Evolutionary conservation across 2,113 vertebrate species (phyloP).

Genomic region (Cariama cristata): DNA sequence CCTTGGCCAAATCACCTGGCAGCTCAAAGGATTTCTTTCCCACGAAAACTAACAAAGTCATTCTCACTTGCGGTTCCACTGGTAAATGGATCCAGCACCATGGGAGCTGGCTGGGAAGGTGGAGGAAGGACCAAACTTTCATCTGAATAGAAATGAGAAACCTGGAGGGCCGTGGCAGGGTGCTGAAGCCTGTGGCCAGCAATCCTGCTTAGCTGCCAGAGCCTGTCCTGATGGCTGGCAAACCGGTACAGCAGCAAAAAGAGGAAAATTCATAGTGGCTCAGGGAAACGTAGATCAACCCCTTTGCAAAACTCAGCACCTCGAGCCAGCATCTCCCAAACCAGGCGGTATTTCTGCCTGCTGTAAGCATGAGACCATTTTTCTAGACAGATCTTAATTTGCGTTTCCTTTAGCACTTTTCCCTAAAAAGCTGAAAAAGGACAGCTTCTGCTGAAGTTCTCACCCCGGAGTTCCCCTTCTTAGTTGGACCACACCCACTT

Average conservation of each 20-base stretch:
- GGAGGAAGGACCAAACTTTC: not conserved
- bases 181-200: not conserved
- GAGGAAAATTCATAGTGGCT: not conserved
- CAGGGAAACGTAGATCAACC: fast-evolving
- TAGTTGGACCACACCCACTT: not conserved
- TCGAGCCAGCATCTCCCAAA: not conserved
- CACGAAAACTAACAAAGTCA: not conserved
- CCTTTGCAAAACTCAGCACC: not conserved
- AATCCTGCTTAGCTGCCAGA: not conserved
- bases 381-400: not conserved
- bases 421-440: not conserved
- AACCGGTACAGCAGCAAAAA: not conserved
- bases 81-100: not conserved
- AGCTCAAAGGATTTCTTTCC: not conserved
- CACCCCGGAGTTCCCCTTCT: not conserved
- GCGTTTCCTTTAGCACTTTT: not conserved
- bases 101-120: not conserved
- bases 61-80: not conserved
- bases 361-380: not conserved
- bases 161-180: not conserved
- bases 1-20: not conserved
- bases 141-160: not conserved
- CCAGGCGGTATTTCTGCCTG: fast-evolving
- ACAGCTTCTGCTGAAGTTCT: not conserved
- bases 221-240: not conserved